Base-by-base conservation (phyloP, 2,113 vertebrate genomes). In the Paedocypris sp. region DNA sequence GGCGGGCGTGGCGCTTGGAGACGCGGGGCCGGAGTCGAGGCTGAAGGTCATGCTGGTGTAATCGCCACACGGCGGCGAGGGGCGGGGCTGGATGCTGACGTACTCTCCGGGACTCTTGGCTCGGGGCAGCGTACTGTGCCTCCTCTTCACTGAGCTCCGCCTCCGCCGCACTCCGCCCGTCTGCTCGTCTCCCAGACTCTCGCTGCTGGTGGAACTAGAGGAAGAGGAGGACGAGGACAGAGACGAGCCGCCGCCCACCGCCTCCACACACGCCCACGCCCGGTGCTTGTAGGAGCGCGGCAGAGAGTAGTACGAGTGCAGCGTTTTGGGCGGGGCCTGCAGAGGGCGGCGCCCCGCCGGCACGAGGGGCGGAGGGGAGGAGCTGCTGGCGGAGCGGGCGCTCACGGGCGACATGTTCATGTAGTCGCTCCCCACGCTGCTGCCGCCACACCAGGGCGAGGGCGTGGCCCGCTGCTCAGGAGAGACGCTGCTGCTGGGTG, bases 381-480 rank as follows among this genome's bases (percentile, higher is more conserved):
- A 82, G n/a, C 79, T 76, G 22, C 66, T 80, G n/a, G 82, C 77
- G 20, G 79, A 83, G 2, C 83, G 83, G 4, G 70, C 61, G 6
- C 79, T 85, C 49, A 85, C 80, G 20, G 87, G 86, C 20, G 86
- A 89, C 88, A 89, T 90, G 73, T 86, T 86, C 85, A 89, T 79
- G 16, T 91, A 90, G 68, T 91, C 89, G 2, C 84, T 79, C 31
- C 74, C 74, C 9, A 76, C 75, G 10, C 80, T 87, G 23, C 82
- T 74, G 8, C 78, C 79, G 13, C 76, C 82, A 51, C 81, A 6
- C 73, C 84, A 86, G 16, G 73, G 58, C 12, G 57, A n/a, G 12
- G 75, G 59, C 28, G 79, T 77, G 0, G 70, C 79, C 15, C 82
- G 79, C 53, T 83, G 81, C 23, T 88, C 86, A 1, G 86, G 86